phyloP scores from a whole-genome alignment of 2,888 invertebrate species.

The Hymenopus coronatus region DNA sequence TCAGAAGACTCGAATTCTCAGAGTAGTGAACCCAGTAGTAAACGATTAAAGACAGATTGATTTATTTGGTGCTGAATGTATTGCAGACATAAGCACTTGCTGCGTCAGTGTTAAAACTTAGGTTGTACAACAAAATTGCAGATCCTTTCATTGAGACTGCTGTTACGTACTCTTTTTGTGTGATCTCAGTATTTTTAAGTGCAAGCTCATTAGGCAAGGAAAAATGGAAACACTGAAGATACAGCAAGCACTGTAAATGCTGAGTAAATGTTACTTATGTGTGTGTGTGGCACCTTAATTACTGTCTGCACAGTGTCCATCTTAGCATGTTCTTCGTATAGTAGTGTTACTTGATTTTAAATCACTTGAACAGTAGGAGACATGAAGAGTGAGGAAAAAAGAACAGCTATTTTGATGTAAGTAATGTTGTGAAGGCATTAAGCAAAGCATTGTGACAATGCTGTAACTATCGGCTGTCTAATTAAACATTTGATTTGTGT shows the following conservation, averaged over 20 bases:
- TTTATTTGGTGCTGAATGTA: background rate
- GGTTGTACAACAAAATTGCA: background rate
- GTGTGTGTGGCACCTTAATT: background rate
- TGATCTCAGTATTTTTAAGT: background rate
- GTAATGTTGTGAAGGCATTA: no score
- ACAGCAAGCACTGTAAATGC: background rate
- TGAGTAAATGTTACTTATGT: background rate
- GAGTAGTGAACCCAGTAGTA: constrained; percentile 74
- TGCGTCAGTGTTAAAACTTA: background rate
- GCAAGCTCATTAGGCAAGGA: background rate
- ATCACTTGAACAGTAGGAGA: no score
- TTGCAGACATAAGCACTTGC: background rate
- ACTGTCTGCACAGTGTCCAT: background rate
- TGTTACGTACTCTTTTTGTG: background rate
- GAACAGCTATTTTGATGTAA: no score
- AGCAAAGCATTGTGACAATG: no score
- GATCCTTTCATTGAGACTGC: background rate
- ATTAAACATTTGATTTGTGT: no score
- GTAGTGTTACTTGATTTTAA: no score
- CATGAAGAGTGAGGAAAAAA: no score
- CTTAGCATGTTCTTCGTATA: no score
- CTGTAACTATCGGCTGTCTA: no score
- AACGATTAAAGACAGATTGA: constrained; percentile 71
- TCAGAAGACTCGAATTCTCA: constrained; percentile 90
- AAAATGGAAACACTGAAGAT: background rate